Evolutionary conservation across 2,113 vertebrate genomes (phyloP).

Genomic region (Sapayoa aenigma): DNA sequence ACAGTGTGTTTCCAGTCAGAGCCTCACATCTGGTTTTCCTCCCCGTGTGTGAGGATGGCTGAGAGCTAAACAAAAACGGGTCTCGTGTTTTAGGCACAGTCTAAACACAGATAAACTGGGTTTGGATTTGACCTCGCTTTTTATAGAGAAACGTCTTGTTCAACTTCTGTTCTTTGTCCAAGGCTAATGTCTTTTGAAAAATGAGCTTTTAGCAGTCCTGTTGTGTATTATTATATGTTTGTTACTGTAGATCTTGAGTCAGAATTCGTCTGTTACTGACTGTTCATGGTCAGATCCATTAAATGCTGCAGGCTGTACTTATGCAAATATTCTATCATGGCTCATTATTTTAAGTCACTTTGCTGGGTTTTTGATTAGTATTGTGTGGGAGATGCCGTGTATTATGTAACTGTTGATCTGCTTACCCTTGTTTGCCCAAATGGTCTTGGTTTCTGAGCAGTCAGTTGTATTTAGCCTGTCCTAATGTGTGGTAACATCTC

Average conservation of each 20-base stretch:
- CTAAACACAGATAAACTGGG: conserved; percentile 28
- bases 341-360: conserved; percentile 47
- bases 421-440: conserved; percentile 34
- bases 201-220: not conserved
- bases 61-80: conserved; percentile 25
- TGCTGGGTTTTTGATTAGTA: conserved; percentile 27
- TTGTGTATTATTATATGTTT: not conserved
- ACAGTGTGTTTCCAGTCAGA: not conserved
- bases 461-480: not conserved
- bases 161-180: not conserved
- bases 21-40: conserved; percentile 17
- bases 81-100: not conserved
- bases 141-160: not conserved
- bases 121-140: not conserved
- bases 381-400: conserved; percentile 23
- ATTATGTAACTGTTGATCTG: conserved; percentile 56
- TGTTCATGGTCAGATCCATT: not conserved
- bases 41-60: not conserved
- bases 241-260: not conserved
- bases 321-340: not conserved
- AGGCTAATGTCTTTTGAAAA: not conserved
- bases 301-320: not conserved
- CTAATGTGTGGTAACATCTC: not conserved
- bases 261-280: not conserved
- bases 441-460: conserved; percentile 16